Conservation (phyloP, 2,888 invertebrate species). For the Drosophila yooni region DNA sequence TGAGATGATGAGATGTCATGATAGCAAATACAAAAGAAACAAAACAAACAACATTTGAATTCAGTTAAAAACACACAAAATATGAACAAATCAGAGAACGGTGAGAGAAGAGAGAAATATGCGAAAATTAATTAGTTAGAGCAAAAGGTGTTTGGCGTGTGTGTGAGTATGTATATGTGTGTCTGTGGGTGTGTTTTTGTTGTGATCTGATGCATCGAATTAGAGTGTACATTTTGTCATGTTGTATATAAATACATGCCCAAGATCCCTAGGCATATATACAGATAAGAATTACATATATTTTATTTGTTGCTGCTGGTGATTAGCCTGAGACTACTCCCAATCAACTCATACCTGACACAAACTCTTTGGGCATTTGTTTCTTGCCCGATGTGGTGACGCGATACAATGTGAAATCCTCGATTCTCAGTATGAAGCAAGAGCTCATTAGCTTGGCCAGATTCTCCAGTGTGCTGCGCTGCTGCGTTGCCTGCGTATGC, state of each 20-base stretch:
- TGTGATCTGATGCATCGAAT: slow-evolving; percentile 4
- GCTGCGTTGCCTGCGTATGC: slow-evolving; percentile 88
- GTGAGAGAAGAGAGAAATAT: slow-evolving; percentile 35
- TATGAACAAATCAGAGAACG: slow-evolving; percentile 18
- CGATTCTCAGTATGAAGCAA: slow-evolving; percentile 94
- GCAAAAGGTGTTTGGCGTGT: slow-evolving; percentile 21
- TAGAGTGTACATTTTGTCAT: neutral
- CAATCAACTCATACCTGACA: slow-evolving; percentile 87
- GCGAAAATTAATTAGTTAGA: slow-evolving; percentile 34
- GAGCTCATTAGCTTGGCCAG: slow-evolving; percentile 95
- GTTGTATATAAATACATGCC: neutral
- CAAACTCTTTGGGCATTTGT: slow-evolving; percentile 91
- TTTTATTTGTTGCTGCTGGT: neutral
- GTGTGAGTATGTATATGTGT: slow-evolving; percentile 3
- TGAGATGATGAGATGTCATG: slow-evolving; percentile 34
- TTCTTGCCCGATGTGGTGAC: slow-evolving; percentile 92
- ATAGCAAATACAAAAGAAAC: slow-evolving; percentile 22
- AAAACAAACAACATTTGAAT: slow-evolving; percentile 33
- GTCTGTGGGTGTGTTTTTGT: neutral
- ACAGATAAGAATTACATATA: neutral
- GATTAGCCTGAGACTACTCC: neutral
- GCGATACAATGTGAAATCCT: slow-evolving; percentile 95
- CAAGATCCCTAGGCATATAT: neutral
- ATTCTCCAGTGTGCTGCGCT: slow-evolving; percentile 88
- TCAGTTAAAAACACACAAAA: slow-evolving; percentile 15